Evolutionary conservation across 2,888 invertebrate species (phyloP).

Genomic region (Horisme vitalbata): DNA sequence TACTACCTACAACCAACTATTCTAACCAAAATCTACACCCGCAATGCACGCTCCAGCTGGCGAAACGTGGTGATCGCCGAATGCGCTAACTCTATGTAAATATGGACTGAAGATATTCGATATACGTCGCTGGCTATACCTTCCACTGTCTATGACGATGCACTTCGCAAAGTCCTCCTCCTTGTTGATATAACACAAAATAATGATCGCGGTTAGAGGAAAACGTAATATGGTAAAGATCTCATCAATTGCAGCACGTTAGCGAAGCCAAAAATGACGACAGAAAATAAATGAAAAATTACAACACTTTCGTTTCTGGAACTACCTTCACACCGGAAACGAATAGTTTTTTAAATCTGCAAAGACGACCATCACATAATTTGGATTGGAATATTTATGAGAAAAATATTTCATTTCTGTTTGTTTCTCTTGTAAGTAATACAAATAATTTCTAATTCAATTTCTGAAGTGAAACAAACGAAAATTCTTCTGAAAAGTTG

Average conservation of each 20-base stretch:
- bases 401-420: slow-evolving; percentile 68
- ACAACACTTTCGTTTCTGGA: slow-evolving; percentile 76
- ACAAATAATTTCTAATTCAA: slow-evolving; percentile 48
- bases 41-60: slow-evolving; percentile 79
- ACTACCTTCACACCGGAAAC: slow-evolving; percentile 80
- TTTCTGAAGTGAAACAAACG: slow-evolving; percentile 41
- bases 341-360: slow-evolving; percentile 65
- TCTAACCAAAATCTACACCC: slow-evolving; percentile 63
- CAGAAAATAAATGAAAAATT: slow-evolving; percentile 80
- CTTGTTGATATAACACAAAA: slow-evolving; percentile 49
- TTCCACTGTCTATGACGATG: slow-evolving; percentile 74
- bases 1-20: slow-evolving; percentile 43
- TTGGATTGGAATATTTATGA: slow-evolving; percentile 45
- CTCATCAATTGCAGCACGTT: slow-evolving; percentile 68
- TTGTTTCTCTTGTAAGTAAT: slow-evolving; percentile 40
- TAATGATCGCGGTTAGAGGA: slow-evolving; percentile 53
- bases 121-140: slow-evolving; percentile 67
- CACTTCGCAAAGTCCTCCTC: slow-evolving; percentile 58
- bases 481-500: slow-evolving; percentile 38
- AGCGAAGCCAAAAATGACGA: slow-evolving; percentile 72
- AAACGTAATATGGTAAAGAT: slow-evolving; percentile 69
- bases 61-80: slow-evolving; percentile 76
- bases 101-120: slow-evolving; percentile 71
- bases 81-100: slow-evolving; percentile 58
- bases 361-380: slow-evolving; percentile 55